Evolutionary conservation across 2,113 vertebrate genomes (phyloP), one percentile per base, ranked within the genome.

Genomic region (Tachuris rubrigastra): DNA sequence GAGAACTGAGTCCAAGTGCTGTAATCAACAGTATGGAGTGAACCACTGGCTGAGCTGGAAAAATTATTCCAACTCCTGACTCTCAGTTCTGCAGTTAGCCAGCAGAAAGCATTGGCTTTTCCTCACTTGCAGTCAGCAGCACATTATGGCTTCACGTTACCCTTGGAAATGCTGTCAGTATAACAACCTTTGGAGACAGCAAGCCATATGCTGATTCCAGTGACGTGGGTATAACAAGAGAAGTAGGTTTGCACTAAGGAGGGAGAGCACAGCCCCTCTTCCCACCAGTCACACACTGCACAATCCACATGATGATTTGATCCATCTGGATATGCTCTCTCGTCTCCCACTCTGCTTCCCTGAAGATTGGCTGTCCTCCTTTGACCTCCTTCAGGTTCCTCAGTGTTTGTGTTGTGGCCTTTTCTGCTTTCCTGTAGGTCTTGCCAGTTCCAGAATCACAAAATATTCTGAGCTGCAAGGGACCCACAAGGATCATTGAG

Each of bases 161-260:
- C 2, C 85, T 90, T 37, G 88, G 85, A 92, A 82, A 82, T 60
- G 85, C 92, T 95, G 88, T 93, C 96, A 96, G 65, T 84, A 2
- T 14, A 77, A 33, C 67, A 91, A 91, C 95, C 95, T 88, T 95
- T 78, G 75, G 79, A 96, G 88, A 85, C 49, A 94, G 71, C 76
- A 24, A 97, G 93, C 95, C 92, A 94, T 96, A 78, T 96, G 92
- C 87, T 94, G 95, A 46, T 90, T 86, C 30, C 68, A 69, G 79
- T 92, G 86, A 95, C 10, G 62, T 85, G 73, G 73, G 20, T 56
- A 35, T 35, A 92, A 84, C 60, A 39, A 49, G 76, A 92, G 85
- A 74, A 90, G 73, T 49, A 42, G 76, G 78, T 93, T 56, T 90
- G 80, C 53, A 42, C 58, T 35, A 3, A 42, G 73, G 62, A 81